These are phyloP conservation scores for Rhinopomastus cyanomelas DNA, from an alignment of 2,113 vertebrate genomes.

Conservation along the genomic window DNA sequence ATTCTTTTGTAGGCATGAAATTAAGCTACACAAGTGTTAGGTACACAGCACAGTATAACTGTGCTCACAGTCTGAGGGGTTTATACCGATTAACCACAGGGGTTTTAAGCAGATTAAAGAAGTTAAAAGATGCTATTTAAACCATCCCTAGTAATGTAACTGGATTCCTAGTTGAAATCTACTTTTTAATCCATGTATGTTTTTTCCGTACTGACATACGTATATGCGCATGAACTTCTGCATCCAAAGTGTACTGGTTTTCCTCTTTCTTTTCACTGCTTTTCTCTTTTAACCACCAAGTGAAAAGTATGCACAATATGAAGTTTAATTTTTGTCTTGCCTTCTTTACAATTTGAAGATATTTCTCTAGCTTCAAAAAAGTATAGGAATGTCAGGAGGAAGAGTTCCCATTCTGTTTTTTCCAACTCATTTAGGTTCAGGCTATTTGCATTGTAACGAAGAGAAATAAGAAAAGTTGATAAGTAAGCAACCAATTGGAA, in stretches of 20 bases:
- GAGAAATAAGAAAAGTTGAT: background rate
- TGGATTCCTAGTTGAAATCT: background rate
- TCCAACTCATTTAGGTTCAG: background rate
- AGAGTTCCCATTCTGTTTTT: background rate
- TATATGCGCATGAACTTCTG: background rate
- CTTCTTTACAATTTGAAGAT: background rate
- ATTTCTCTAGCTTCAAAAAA: background rate
- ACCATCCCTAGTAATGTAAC: background rate
- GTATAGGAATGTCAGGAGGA: background rate
- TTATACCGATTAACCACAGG: constrained; percentile 50
- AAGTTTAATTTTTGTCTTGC: background rate
- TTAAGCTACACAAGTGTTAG: constrained; percentile 55
- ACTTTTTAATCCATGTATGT: background rate
- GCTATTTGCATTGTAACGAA: background rate
- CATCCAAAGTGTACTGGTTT: background rate
- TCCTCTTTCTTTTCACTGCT: background rate
- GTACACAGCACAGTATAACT: constrained; percentile 3
- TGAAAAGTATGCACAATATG: background rate
- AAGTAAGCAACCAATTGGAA: background rate
- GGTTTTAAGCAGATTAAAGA: constrained; percentile 42
- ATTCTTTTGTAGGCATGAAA: constrained; percentile 56
- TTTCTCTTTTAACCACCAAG: background rate
- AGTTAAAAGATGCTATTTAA: constrained; percentile 36
- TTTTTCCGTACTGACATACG: background rate
- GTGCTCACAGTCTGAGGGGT: constrained; percentile 31